Evolutionary conservation across 2,113 vertebrate genomes (phyloP), one percentile per base, ranked within the genome.

Genomic region (Acanthochromis polyacanthus): DNA sequence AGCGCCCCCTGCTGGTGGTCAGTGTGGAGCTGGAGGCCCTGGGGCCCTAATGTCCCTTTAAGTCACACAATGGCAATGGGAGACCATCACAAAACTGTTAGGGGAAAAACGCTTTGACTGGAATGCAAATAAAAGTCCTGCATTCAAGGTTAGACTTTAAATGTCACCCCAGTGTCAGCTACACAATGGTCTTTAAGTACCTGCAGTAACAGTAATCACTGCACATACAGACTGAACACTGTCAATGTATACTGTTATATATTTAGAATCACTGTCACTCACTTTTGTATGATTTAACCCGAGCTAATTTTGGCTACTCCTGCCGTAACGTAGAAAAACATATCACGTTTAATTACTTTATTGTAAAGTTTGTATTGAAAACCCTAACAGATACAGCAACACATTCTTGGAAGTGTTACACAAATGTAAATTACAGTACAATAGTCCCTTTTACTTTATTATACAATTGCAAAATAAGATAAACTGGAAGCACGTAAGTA

Each of bases 1-100:
- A 81, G 85, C 83, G 75, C 80, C 89, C 85, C 85, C 90, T 87
- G 84, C 88, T 90, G 2, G 10, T 9, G 5, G 17, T 28, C 5
- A 0, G 6, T 30, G 66, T 82, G 70, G 80, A 72, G 38, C 65
- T 63, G 66, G 73, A 86, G 74, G 66, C 80, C 87, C 78, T 78
- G 86, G 78, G 86, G 74, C 84, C 84, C 84, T 55, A 62, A 75
- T 78, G 89, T 66, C 72, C 84, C 85, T 4, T 72, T 17, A 71
- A 56, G 30, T 38, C 40, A 43, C 4, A 43, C 11, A 43, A 15
- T 38, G 45, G 16, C 12, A 11, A 43, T 19, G 36, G 20, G 17
- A 61, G 23, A 19, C 22, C 38, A 14, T 38, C 19, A 22, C 15
- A 59, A 22, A 73, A 32, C 25, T 32, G 14, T 19, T 7, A 20